Evolutionary conservation across 2,113 vertebrate genomes (phyloP).

Genomic region (Oreochromis tanganicae): DNA sequence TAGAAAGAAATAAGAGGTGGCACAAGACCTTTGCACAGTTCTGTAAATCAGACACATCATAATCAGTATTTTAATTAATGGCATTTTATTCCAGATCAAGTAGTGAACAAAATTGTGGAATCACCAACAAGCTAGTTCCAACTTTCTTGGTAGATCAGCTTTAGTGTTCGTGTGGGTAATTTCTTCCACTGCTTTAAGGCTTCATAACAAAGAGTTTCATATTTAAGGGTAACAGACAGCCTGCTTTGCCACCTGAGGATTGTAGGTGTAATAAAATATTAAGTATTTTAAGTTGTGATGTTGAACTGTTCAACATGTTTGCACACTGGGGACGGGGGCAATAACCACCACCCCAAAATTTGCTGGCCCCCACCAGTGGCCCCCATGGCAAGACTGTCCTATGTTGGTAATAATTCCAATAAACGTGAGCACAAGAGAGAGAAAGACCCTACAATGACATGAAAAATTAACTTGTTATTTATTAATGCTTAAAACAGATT

Average conservation of each 20-base stretch:
- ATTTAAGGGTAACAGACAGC: not conserved
- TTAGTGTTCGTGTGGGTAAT: not conserved
- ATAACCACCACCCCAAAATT: not conserved
- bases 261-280: not conserved
- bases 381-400: not conserved
- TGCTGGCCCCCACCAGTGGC: not conserved
- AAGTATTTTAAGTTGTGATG: not conserved
- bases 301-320: not conserved
- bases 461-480: not conserved
- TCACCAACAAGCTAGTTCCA: not conserved
- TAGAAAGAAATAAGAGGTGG: not conserved
- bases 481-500: not conserved
- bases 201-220: not conserved
- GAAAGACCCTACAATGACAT: not conserved
- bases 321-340: not conserved
- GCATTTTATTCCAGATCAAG: not conserved
- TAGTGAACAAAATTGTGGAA: not conserved
- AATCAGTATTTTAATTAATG: not conserved
- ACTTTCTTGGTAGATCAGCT: not conserved
- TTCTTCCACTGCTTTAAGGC: not conserved
- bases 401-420: not conserved
- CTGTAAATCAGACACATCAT: not conserved
- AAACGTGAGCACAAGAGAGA: not conserved
- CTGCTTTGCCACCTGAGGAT: not conserved
- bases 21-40: not conserved